These are phyloP conservation scores for Adrianichthys oophorus DNA, from an alignment of 2,797 vertebrate genomes.

Conservation along the genomic window DNA sequence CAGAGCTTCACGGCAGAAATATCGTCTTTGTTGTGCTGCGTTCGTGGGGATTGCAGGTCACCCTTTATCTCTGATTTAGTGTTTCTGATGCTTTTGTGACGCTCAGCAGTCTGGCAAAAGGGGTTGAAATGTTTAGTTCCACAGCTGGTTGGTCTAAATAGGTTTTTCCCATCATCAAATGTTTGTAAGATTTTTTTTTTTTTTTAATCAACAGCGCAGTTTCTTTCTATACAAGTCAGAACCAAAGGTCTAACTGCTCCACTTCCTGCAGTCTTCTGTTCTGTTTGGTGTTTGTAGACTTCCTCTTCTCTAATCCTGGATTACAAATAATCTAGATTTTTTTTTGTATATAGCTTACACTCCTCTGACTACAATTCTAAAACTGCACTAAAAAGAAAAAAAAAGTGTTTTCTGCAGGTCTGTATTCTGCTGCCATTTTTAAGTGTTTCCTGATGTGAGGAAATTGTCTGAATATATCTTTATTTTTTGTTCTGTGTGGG, in stretches of 20 bases:
- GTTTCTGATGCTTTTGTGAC: neutral
- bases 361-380: no score
- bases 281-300: conserved; percentile 29
- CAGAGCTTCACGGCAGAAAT: no score
- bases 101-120: no score
- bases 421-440: conserved; percentile 6
- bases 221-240: conserved; percentile 20
- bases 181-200: no score
- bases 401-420: conserved; percentile 3
- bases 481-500: conserved; percentile 12
- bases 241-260: conserved; percentile 46
- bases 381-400: neutral
- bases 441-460: conserved; percentile 7
- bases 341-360: conserved; percentile 39
- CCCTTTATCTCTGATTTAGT: no score
- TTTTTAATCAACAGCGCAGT: neutral
- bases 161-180: no score
- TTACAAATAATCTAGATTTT: conserved; percentile 36
- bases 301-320: conserved; percentile 21
- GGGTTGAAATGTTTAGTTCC: no score
- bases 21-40: neutral
- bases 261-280: conserved; percentile 37
- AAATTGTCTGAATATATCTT: conserved; percentile 6
- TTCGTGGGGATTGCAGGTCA: neutral
- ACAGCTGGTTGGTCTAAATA: no score